Evolutionary conservation across 2,888 invertebrate genomes (phyloP), one percentile per base, ranked within the genome.

Genomic region (Dyspetes luteomarginatus): DNA sequence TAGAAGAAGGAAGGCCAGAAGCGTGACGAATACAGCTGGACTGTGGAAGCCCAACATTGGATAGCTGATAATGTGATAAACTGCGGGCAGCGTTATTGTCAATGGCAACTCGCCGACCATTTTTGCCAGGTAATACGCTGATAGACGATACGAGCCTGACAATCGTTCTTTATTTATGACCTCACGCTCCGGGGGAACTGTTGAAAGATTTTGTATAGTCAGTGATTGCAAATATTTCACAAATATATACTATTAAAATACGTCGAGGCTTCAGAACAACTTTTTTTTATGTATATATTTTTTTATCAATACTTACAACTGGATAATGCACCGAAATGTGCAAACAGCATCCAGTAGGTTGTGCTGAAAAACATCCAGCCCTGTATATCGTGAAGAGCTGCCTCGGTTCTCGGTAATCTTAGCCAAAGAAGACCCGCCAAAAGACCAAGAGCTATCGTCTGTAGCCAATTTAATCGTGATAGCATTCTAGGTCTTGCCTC

Each of bases 311-410:
- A 94, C 95, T 95, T 92, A 96, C 96, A 96, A 90, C 96, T 95
- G 90, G 95, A 95, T 43, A 97, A 93, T 62, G 96, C 96, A 84
- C 96, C 95, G 88, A 97, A 96, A 85, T 96, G 94, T 17, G 96
- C 95, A 89, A 96, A 96, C 77, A 97, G 93, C 95, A 96, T 96
- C 96, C 96, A 96, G 89, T 96, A 96, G 24, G 95, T 96, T 65
- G 96, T 95, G 77, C 96, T 96, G 92, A 96, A 97, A 91, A 96
- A 97, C 95, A 97, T 95, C 96, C 96, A 96, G 58, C 96, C 97
- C 92, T 96, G 95, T 81, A 96, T 94, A 91, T 97, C 96, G 85
- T 95, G 95, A 72, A 97, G 92, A 9, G 95, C 94, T 85, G 95
- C 95, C 90, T 97, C 97, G 45, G 94, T 94, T 76, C 96, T 93